Evolutionary conservation across 2,113 vertebrate genomes (phyloP).

Genomic region (Mandrillus leucophaeus): DNA sequence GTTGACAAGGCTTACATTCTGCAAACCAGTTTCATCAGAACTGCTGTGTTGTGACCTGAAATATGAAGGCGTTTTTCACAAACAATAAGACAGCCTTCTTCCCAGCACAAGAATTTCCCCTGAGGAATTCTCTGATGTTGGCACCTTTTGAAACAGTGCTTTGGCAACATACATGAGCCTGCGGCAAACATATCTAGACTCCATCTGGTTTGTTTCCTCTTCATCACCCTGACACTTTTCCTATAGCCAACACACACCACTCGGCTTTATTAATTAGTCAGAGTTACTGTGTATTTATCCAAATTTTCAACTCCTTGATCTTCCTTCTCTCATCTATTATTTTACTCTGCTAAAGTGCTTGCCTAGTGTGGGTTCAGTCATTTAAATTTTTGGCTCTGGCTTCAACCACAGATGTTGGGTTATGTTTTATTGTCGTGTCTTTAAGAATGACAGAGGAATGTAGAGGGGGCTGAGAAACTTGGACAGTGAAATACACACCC

Average conservation of each 20-base stretch:
- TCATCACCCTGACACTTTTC: neutral
- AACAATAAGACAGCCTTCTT: constrained; percentile 75
- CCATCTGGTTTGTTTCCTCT: constrained; percentile 52
- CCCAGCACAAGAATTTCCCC: constrained; percentile 72
- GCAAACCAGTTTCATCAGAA: constrained; percentile 76
- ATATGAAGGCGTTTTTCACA: constrained; percentile 40
- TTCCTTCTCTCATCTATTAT: constrained; percentile 39
- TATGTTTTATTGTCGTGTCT: constrained; percentile 76
- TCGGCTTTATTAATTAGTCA: constrained; percentile 49
- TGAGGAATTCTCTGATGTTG: constrained; percentile 63
- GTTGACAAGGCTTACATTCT: constrained; percentile 68
- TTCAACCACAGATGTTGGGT: constrained; percentile 76
- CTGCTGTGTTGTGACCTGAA: constrained; percentile 75
- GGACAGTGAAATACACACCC: neutral
- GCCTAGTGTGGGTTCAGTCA: constrained; percentile 46
- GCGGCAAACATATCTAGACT: constrained; percentile 53
- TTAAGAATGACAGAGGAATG: constrained; percentile 78
- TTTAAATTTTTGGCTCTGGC: constrained; percentile 75
- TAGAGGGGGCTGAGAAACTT: constrained; percentile 51
- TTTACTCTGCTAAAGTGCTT: constrained; percentile 58
- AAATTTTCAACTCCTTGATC: constrained; percentile 50
- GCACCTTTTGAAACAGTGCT: constrained; percentile 65
- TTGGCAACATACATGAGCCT: constrained; percentile 51
- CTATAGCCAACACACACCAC: constrained; percentile 22
- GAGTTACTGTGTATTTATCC: constrained; percentile 50